Conservation (phyloP, 2,113 vertebrate species). For the Nestor notabilis region DNA sequence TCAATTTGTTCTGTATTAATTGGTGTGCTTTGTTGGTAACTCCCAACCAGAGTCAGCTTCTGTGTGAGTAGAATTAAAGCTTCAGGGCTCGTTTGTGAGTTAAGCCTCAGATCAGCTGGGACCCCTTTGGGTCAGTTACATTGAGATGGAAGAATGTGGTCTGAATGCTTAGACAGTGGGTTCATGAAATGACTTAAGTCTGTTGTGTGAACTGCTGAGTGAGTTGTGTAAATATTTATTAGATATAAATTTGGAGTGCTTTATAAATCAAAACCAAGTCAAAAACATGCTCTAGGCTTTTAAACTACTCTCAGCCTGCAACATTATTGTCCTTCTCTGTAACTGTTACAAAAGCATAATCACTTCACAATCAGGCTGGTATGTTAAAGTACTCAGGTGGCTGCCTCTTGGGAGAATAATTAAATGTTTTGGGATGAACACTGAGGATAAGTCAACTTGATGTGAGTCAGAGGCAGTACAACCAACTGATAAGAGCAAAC, state of each 20-base stretch:
- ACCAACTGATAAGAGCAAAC: neutral
- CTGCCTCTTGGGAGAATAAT: neutral
- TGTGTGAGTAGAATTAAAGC: neutral
- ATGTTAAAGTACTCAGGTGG: neutral
- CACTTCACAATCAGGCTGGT: neutral
- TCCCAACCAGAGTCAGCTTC: neutral
- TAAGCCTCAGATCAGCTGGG: neutral
- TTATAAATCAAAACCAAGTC: neutral
- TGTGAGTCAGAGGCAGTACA: neutral
- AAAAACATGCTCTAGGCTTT: neutral
- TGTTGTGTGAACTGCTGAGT: neutral
- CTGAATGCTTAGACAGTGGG: neutral
- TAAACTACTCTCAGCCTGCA: neutral
- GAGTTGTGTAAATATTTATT: neutral
- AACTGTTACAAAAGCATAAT: neutral
- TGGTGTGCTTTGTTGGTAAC: neutral
- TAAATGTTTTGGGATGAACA: conserved; percentile 22
- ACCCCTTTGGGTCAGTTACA: neutral
- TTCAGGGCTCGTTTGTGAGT: neutral
- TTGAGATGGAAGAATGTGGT: neutral
- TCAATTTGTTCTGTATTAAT: neutral
- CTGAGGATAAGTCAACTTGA: neutral
- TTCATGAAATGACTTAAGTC: neutral
- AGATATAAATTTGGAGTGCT: neutral
- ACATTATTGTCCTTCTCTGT: neutral